A percentile compares a stretch with the other conserved stretches of the same genome.
phyloP scores from a whole-genome alignment of 2,797 vertebrate species.

The Falco biarmicus region DNA sequence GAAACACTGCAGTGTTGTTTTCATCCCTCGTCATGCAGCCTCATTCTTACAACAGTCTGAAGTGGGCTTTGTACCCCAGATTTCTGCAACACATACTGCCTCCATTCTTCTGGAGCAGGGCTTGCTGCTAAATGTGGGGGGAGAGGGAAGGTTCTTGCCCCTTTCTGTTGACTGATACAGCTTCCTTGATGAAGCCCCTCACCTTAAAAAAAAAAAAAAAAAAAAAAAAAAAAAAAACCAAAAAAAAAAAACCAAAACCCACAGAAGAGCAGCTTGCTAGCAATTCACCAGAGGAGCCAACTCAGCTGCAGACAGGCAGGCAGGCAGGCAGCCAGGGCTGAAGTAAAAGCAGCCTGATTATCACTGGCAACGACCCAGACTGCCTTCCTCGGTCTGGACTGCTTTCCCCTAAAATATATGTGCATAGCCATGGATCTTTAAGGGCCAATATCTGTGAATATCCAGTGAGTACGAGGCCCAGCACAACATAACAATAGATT shows the following conservation, averaged over 20 bases:
- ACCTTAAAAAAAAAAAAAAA: not conserved
- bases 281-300: not conserved
- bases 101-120: not conserved
- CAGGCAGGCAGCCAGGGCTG: constrained; percentile 26
- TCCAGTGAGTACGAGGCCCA: not conserved
- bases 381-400: constrained; percentile 2
- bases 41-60: not conserved
- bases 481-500: not conserved
- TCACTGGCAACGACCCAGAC: not conserved
- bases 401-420: not conserved
- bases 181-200: not conserved
- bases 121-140: not conserved
- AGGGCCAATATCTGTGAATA: not conserved
- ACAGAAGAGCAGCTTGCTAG: not conserved
- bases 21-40: not conserved
- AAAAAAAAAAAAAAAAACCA: not conserved
- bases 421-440: not conserved
- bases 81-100: not conserved
- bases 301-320: constrained; percentile 35
- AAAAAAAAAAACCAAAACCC: not conserved
- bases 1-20: not conserved
- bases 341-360: constrained; percentile 37
- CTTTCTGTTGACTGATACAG: not conserved
- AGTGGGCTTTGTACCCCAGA: not conserved
- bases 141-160: not conserved